These are phyloP conservation scores for Sympetrum striolatum DNA, from an alignment of 2,888 invertebrate genomes.

Conservation along the genomic window DNA sequence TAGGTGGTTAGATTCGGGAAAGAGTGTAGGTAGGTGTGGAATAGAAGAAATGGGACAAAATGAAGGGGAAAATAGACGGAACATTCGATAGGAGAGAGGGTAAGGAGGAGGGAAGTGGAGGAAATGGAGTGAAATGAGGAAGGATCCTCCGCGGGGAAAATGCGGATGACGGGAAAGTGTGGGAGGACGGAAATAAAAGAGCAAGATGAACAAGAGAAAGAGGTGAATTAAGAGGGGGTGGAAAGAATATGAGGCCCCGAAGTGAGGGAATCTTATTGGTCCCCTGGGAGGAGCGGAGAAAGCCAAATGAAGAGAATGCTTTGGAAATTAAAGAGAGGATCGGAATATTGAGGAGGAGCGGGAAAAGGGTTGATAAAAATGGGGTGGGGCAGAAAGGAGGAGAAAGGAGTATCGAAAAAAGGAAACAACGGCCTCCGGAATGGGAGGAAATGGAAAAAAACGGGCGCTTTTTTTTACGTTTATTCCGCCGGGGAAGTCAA, in stretches of 20 bases:
- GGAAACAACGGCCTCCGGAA: neutral
- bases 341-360: neutral
- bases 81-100: neutral
- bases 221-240: neutral
- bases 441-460: constrained; percentile 5
- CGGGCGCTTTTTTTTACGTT: no score
- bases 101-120: neutral
- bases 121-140: neutral
- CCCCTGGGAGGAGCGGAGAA: neutral
- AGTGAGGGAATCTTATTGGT: neutral
- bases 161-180: neutral
- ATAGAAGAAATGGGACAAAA: neutral
- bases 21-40: neutral
- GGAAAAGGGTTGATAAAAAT: neutral
- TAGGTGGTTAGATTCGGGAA: neutral
- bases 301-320: neutral
- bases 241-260: neutral
- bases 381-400: neutral
- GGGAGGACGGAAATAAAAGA: neutral
- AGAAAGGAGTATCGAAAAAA: neutral
- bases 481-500: neutral
- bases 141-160: neutral
- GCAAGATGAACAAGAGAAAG: neutral
- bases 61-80: neutral
- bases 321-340: constrained; percentile 5